Base-by-base conservation (phyloP, 1,140 invertebrate species). In the Halyomorpha halys region DNA sequence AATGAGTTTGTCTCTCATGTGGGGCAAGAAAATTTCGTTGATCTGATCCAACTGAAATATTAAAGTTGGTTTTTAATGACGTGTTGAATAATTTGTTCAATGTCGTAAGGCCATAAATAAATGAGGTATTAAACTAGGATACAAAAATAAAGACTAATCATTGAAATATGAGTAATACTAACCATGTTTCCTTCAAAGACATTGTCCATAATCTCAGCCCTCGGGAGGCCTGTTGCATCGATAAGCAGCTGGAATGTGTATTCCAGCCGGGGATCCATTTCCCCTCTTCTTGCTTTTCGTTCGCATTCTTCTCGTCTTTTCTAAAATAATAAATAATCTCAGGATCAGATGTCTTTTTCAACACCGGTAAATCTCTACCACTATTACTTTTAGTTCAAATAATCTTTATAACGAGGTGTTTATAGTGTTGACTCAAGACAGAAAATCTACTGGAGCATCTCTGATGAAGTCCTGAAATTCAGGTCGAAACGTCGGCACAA, bases 161-260 rank as follows among this genome's bases (percentile, higher is more conserved):
- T n/a, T 49, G n/a, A 18, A 39, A 39, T 39, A n/a, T 19, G 44
- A 39, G 13, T 3, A 53, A 51, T 23, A 66, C 70, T 74, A 73
- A 87, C 86, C 89, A 91, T 90, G 70, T 90, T 87, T 64, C 87
- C 87, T 73, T 91, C 88, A 72, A 91, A 91, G 18, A 91, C 87
- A 71, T 90, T 84, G 72, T 92, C 88, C 87, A 92, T 91, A 53
- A 91, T 86, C 70, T 90, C 86, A 71, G 89, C 85, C 64, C 88
- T 76, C 2, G 85, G 81, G 44, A 91, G 74, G 19, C 84, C 84
- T 0, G 89, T 91, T 30, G 84, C 87, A 69, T 91, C 88, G 70
- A 90, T 88, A 63, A 91, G 78, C 30, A 91, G 79, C 72, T 91
- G 89, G 75, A 93, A 91, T 25, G 87, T 85, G 73, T 90, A 93